These are phyloP conservation scores for Rhynchophorus ferrugineus DNA, from an alignment of 1,140 invertebrate genomes.

Conservation along the genomic window DNA sequence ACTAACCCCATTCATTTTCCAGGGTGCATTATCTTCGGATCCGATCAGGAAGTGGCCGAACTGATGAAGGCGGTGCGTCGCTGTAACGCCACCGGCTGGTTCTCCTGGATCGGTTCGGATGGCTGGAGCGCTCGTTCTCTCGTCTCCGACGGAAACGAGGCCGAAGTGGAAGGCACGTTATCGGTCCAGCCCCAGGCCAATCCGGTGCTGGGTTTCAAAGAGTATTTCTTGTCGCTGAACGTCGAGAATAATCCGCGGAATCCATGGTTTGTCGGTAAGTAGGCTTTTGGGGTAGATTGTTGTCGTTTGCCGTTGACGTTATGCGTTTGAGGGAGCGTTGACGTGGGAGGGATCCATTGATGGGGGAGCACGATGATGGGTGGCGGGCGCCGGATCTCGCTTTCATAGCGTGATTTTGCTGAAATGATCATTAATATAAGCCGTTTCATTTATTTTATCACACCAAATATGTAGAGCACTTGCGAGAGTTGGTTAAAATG, in stretches of 20 bases:
- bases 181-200: conserved; percentile 87
- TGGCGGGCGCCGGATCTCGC: no score
- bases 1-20: conserved; percentile 31
- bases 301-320: no score
- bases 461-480: no score
- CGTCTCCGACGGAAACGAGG: conserved; percentile 82
- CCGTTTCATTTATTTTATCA: no score
- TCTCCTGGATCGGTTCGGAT: conserved; percentile 93
- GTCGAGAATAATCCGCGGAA: conserved; percentile 82
- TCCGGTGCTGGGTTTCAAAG: conserved; percentile 76
- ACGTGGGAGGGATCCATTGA: no score
- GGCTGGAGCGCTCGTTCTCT: conserved; percentile 83
- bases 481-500: no score
- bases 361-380: no score
- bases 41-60: conserved; percentile 91
- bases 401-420: no score
- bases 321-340: no score
- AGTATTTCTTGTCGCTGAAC: conserved; percentile 79
- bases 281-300: no score
- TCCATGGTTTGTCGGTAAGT: conserved; percentile 85
- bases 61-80: conserved; percentile 85
- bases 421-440: no score
- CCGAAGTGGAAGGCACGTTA: conserved; percentile 82
- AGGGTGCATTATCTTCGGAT: conserved; percentile 94
- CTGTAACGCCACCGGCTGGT: conserved; percentile 78